These are phyloP conservation scores for Lutjanus erythropterus DNA, from an alignment of 2,113 vertebrate genomes.

Conservation along the genomic window DNA sequence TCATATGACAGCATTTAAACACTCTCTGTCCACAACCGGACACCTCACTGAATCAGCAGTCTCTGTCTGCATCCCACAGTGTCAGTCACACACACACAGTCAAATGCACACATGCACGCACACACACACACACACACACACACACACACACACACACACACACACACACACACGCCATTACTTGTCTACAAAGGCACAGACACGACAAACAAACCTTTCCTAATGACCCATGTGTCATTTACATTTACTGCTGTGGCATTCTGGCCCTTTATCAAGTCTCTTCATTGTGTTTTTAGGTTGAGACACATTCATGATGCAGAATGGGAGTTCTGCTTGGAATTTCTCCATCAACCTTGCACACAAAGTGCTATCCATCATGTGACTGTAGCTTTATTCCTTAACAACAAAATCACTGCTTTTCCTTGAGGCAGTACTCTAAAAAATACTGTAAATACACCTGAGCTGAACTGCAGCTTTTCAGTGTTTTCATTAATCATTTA, in stretches of 20 bases:
- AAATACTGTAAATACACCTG: neutral
- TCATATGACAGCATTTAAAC: constrained; percentile 39
- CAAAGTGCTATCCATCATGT: neutral
- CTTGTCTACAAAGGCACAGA: neutral
- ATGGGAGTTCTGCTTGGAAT: neutral
- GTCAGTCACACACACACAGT: constrained; percentile 33
- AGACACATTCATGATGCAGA: neutral
- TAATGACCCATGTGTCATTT: neutral
- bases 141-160: neutral
- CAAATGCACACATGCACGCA: constrained; percentile 23
- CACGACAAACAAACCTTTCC: constrained; percentile 14
- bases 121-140: constrained; percentile 8
- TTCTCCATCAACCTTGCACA: neutral
- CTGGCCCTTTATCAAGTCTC: neutral
- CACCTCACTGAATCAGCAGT: constrained; percentile 61
- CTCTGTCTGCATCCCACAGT: constrained; percentile 16
- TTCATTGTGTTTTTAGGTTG: neutral
- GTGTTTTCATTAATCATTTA: too few relatives aligned
- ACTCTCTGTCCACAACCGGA: constrained; percentile 16
- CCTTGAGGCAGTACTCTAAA: neutral
- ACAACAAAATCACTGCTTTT: neutral
- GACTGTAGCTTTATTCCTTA: neutral
- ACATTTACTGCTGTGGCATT: neutral
- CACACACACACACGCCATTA: neutral
- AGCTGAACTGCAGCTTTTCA: too few relatives aligned